Percentiles rank a stretch among this genome's conserved stretches.
These are phyloP conservation scores for Contarinia nasturtii DNA, from an alignment of 1,140 invertebrate genomes.

Conservation along the genomic window DNA sequence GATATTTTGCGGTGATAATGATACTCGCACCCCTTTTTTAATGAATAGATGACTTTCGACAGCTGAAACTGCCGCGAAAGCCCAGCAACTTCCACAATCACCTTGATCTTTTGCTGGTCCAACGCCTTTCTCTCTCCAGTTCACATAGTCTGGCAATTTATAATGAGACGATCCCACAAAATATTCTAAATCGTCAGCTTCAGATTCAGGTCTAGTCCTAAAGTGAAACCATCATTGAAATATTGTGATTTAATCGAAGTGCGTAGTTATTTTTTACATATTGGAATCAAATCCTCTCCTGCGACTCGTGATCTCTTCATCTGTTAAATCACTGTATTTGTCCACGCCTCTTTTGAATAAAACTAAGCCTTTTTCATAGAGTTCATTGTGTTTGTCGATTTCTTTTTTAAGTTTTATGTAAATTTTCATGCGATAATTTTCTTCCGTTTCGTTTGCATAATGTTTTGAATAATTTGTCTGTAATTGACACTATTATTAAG, in stretches of 20 bases:
- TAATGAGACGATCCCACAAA: slow-evolving; percentile 38
- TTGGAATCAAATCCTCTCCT: slow-evolving; percentile 43
- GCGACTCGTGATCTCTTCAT: slow-evolving; percentile 43
- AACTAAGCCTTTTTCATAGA: slow-evolving; percentile 31
- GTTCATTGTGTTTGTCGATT: slow-evolving; percentile 49
- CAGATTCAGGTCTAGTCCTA: neutral
- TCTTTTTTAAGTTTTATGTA: slow-evolving; percentile 47
- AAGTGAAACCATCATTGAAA: too few relatives aligned
- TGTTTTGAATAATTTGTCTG: slow-evolving; percentile 27
- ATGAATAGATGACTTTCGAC: slow-evolving; percentile 48
- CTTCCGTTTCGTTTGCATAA: slow-evolving; percentile 37
- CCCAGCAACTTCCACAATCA: slow-evolving; percentile 35
- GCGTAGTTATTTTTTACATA: too few relatives aligned
- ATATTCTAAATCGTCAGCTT: slow-evolving; percentile 18
- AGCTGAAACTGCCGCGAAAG: slow-evolving; percentile 38
- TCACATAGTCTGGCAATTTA: slow-evolving; percentile 21
- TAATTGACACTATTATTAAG: too few relatives aligned
- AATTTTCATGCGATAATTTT: slow-evolving; percentile 46
- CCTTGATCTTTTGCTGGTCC: slow-evolving; percentile 40
- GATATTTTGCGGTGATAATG: slow-evolving; percentile 46
- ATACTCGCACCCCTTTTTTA: slow-evolving; percentile 31
- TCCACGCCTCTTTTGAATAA: slow-evolving; percentile 38
- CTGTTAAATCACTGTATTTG: slow-evolving; percentile 46
- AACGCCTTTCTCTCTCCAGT: slow-evolving; percentile 37
- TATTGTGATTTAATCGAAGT: neutral